A percentile compares a stretch with the other conserved stretches of the same genome.
These are phyloP conservation scores for Acrocephalus kingi DNA, from an alignment of 2,113 vertebrate genomes.

Conservation along the genomic window DNA sequence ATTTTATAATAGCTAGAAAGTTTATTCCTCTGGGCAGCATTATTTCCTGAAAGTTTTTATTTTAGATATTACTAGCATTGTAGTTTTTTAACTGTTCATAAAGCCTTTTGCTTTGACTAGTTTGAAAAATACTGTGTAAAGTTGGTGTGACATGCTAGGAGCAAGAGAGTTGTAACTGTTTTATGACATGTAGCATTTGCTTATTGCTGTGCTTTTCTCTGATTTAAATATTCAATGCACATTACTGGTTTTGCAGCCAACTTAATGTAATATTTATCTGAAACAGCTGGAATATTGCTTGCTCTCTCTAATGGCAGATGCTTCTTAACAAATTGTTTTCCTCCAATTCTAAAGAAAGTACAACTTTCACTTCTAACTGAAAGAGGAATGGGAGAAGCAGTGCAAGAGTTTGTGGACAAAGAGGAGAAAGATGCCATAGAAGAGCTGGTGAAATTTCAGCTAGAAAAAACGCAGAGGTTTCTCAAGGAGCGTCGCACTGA, in stretches of 20 bases:
- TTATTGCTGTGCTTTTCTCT: not conserved
- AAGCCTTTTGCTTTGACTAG: not conserved
- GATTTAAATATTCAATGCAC: not conserved
- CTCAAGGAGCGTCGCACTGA: slow-evolving; percentile 85
- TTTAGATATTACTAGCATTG: not conserved
- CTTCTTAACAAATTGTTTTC: not conserved
- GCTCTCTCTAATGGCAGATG: not conserved
- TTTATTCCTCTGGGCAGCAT: not conserved
- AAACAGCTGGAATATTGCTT: not conserved
- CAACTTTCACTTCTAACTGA: slow-evolving; percentile 94
- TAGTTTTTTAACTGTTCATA: not conserved
- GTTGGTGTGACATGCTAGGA: not conserved
- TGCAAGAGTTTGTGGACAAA: slow-evolving; percentile 98
- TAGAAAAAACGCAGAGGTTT: slow-evolving; percentile 93
- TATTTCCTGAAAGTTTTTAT: not conserved
- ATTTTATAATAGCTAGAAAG: not conserved
- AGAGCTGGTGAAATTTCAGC: slow-evolving; percentile 92
- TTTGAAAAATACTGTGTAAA: not conserved
- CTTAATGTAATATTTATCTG: not conserved
- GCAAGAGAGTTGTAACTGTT: not conserved
- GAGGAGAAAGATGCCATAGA: slow-evolving; percentile 96
- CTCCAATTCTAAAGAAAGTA: slow-evolving; percentile 77
- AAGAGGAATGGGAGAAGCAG: slow-evolving; percentile 95
- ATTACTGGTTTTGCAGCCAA: not conserved
- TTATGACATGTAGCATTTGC: not conserved